Evolutionary conservation across 1,140 invertebrate species (phyloP).

Genomic region (Zaprionus ghesquierei): DNA sequence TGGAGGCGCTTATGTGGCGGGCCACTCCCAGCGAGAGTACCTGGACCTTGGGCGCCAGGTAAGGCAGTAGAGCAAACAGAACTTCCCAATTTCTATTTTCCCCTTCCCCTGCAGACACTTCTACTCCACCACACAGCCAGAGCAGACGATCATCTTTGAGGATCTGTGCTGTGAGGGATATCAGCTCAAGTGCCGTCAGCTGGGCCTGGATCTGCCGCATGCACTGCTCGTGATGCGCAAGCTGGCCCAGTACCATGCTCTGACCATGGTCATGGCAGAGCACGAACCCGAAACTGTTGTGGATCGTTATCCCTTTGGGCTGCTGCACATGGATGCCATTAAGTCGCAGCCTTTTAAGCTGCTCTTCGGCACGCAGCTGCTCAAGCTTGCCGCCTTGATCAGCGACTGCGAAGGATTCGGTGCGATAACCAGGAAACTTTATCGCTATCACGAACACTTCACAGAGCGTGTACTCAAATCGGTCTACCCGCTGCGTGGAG

Average conservation of each 20-base stretch:
- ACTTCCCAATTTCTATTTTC: neutral
- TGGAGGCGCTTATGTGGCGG: conserved; percentile 72
- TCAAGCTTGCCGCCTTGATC: conserved; percentile 60
- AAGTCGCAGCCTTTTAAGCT: conserved; percentile 70
- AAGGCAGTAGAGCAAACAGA: neutral
- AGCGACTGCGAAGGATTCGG: conserved; percentile 83
- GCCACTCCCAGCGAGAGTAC: neutral
- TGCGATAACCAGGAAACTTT: conserved; percentile 73
- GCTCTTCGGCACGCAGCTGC: conserved; percentile 65
- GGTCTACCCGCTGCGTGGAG: conserved; percentile 57
- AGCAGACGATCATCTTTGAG: conserved; percentile 75
- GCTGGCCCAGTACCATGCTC: conserved; percentile 72
- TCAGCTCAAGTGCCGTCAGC: conserved; percentile 70
- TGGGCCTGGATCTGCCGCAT: conserved; percentile 63
- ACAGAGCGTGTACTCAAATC: conserved; percentile 64
- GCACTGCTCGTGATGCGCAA: conserved; percentile 61
- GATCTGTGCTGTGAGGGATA: conserved; percentile 65
- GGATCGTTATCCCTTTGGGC: conserved; percentile 68
- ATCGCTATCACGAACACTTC: conserved; percentile 64
- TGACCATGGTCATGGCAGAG: conserved; percentile 71
- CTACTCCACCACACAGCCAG: conserved; percentile 70
- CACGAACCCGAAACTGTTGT: conserved; percentile 59
- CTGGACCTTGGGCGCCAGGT: conserved; percentile 66
- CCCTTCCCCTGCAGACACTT: conserved; percentile 79
- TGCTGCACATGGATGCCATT: conserved; percentile 72